phyloP scores from a whole-genome alignment of 2,113 vertebrate genomes.

The Laterallus jamaicensis region DNA sequence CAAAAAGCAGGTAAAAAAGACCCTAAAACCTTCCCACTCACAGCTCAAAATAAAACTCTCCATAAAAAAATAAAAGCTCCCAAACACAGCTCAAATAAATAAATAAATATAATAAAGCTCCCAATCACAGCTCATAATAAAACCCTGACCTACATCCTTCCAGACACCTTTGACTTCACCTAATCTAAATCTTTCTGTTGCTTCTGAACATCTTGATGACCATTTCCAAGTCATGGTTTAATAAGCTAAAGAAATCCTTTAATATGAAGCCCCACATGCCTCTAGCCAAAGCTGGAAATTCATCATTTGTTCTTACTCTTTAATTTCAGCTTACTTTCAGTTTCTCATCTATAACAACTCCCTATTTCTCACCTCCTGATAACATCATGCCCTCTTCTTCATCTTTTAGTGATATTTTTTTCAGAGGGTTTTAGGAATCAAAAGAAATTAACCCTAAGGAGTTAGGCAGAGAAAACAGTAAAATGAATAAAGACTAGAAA shows the following conservation, averaged over 20 bases:
- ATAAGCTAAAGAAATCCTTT: neutral
- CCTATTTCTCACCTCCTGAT: neutral
- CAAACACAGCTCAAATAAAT: no score
- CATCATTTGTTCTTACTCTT: neutral
- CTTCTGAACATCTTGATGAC: neutral
- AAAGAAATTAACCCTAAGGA: neutral
- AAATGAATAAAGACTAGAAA: neutral
- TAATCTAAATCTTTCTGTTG: neutral
- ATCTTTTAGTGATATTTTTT: neutral
- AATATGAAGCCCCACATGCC: neutral
- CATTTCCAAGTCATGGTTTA: neutral
- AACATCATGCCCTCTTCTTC: neutral
- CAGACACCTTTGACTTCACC: neutral
- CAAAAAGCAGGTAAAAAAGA: neutral
- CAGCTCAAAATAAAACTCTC: neutral
- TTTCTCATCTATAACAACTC: neutral
- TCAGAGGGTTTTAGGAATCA: neutral
- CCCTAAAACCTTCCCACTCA: neutral
- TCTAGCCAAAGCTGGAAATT: neutral
- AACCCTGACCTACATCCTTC: neutral
- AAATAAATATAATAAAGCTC: no score
- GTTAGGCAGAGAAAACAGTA: neutral
- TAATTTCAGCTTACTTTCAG: neutral
- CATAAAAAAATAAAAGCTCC: no score
- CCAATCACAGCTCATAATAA: neutral